Evolutionary conservation across 1,140 invertebrate species (phyloP).

Genomic region (Whitmania pigra): DNA sequence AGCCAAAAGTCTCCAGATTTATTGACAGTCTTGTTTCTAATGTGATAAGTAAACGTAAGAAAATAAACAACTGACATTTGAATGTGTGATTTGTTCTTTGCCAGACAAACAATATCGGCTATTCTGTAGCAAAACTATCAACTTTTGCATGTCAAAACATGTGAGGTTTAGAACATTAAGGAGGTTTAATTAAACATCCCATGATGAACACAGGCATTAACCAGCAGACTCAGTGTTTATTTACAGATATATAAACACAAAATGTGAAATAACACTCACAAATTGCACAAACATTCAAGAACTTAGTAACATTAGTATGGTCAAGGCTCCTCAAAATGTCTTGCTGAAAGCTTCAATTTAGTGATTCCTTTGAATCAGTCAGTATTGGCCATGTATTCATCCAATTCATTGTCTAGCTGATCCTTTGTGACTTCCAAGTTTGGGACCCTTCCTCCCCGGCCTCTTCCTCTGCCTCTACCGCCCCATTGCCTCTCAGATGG

Average conservation of each 20-base stretch:
- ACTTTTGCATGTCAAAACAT: too few relatives aligned
- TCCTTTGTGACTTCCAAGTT: conserved; percentile 48
- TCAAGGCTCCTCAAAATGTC: neutral
- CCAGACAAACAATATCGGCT: too few relatives aligned
- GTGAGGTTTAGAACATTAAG: too few relatives aligned
- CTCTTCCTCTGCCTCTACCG: conserved; percentile 13
- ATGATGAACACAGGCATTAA: too few relatives aligned
- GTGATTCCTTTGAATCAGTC: neutral
- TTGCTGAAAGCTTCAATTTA: neutral
- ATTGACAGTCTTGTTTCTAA: conserved; percentile 2
- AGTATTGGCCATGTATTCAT: conserved; percentile 33
- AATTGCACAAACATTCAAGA: too few relatives aligned
- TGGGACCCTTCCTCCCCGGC: neutral
- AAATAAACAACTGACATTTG: neutral
- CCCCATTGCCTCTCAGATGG: conserved; percentile 26
- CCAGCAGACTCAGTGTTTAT: too few relatives aligned
- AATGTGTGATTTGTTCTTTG: too few relatives aligned
- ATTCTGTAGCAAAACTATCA: too few relatives aligned
- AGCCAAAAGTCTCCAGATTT: conserved; percentile 7
- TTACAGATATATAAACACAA: too few relatives aligned
- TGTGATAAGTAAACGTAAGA: neutral
- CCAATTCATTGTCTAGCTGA: conserved; percentile 43
- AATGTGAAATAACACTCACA: too few relatives aligned
- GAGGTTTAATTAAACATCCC: too few relatives aligned
- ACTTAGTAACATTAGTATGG: too few relatives aligned